Conservation (phyloP, 2,797 vertebrate species). For the Garrulus glandarius region DNA sequence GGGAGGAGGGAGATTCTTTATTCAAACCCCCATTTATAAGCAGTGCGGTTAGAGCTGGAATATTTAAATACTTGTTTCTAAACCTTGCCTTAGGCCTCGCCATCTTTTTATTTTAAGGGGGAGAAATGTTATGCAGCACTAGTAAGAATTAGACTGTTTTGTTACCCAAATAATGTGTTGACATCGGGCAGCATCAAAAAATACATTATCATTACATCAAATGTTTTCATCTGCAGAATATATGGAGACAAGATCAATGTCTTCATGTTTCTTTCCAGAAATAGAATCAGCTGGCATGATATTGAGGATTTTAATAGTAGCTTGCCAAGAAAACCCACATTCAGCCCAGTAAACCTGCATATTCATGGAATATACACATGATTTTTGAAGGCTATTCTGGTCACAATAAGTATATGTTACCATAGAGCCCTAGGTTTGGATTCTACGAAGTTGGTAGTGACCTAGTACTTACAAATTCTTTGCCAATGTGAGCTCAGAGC, state of each 20-base stretch:
- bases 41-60: conserved; percentile 6
- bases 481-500: neutral
- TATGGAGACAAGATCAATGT: neutral
- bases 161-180: neutral
- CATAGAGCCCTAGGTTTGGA: neutral
- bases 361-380: neutral
- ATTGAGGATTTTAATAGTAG: neutral
- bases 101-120: neutral
- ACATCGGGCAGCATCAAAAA: neutral
- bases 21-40: conserved; percentile 34
- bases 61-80: conserved; percentile 12
- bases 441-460: neutral
- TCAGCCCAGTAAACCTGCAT: neutral
- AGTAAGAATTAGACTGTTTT: neutral
- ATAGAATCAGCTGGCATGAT: neutral
- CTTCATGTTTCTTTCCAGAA: neutral
- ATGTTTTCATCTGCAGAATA: neutral
- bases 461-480: neutral
- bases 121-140: neutral
- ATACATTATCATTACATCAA: neutral
- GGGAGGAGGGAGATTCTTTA: conserved; percentile 9
- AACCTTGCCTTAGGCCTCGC: neutral
- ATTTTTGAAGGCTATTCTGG: neutral
- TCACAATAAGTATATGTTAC: neutral
- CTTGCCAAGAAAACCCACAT: neutral